Evolutionary conservation across 2,113 vertebrate species (phyloP).

Genomic region (Mola mola): DNA sequence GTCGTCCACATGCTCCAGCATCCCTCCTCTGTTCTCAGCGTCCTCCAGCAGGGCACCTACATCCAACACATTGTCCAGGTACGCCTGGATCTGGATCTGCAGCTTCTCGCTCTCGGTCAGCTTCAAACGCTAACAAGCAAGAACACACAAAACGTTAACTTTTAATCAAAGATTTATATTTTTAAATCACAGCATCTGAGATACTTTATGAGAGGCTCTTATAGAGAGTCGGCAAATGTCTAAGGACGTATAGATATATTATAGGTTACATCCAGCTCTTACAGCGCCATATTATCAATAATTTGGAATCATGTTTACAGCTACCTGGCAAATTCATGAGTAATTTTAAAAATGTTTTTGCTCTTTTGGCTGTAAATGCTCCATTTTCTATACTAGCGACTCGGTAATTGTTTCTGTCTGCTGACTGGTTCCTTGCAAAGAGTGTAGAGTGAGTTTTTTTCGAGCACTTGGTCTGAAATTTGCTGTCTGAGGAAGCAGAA

Average conservation of each 20-base stretch:
- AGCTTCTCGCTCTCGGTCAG: slow-evolving; percentile 95
- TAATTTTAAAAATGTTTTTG: no score
- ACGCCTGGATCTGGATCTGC: slow-evolving; percentile 97
- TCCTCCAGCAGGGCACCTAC: slow-evolving; percentile 94
- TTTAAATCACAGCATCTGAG: neutral
- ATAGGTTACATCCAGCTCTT: no score
- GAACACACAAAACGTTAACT: slow-evolving; percentile 1
- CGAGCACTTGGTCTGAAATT: no score
- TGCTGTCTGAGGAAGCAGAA: no score
- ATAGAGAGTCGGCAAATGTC: no score
- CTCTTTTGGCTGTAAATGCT: no score
- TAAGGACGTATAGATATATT: no score
- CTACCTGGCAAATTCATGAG: no score
- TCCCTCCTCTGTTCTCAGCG: slow-evolving; percentile 89
- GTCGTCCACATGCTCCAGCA: slow-evolving; percentile 91
- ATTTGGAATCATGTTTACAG: no score
- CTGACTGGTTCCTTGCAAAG: neutral
- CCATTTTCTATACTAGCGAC: no score
- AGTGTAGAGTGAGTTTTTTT: neutral
- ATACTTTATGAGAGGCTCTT: no score
- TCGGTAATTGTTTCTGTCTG: neutral
- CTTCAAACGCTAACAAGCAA: slow-evolving; percentile 83
- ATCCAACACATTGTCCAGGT: slow-evolving; percentile 96
- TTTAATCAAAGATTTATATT: neutral
- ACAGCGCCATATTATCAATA: no score